These are phyloP conservation scores for Eucidaris tribuloides DNA, from an alignment of 35 echinoderm and acorn worm genomes.

Conservation along the genomic window DNA sequence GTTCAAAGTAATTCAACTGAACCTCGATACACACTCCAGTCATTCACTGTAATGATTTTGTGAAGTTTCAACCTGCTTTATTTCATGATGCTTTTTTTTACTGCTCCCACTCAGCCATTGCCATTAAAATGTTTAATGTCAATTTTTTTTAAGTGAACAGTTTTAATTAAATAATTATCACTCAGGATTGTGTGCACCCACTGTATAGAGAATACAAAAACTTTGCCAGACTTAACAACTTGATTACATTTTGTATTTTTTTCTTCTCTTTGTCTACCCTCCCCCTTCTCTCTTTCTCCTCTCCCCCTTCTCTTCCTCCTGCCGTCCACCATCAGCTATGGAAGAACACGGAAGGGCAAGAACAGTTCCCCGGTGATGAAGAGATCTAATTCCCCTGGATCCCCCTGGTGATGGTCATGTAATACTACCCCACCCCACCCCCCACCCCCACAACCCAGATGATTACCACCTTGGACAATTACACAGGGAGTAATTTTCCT, in stretches of 20 bases:
- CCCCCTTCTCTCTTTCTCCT: neutral
- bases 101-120: neutral
- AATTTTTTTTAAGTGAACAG: neutral
- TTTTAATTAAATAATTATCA: neutral
- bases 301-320: neutral
- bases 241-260: neutral
- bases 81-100: neutral
- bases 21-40: too few species aligned
- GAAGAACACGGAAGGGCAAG: conserved; percentile 26
- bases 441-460: neutral
- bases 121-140: neutral
- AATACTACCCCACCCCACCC: too few species aligned
- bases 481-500: neutral
- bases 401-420: conserved; percentile 27
- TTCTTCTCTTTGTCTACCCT: neutral
- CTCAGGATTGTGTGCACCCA: too few species aligned
- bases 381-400: conserved; percentile 15
- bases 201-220: too few species aligned
- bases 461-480: neutral
- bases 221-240: too few species aligned
- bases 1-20: too few species aligned
- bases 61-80: neutral
- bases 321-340: conserved; percentile 5
- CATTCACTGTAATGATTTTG: too few species aligned
- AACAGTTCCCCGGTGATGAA: conserved; percentile 33